Percentiles rank a stretch among this genome's conserved stretches.
Conservation (phyloP, 2,797 vertebrate species). For the Eupleurogrammus muticus region DNA sequence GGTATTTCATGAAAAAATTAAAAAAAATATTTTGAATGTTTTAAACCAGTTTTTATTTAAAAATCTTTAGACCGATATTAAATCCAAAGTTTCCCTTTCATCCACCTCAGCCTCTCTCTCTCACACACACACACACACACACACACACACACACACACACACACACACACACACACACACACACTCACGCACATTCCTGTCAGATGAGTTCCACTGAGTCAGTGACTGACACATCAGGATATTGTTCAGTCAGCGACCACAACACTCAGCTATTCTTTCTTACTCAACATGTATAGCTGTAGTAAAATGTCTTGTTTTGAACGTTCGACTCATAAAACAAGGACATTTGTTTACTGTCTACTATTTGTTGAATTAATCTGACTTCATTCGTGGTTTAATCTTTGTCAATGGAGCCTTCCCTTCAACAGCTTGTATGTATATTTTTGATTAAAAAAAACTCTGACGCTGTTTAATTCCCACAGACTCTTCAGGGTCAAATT, state of each 20-base stretch:
- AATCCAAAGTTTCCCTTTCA: not conserved
- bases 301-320: not conserved
- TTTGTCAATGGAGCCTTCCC: not conserved
- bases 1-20: not conserved
- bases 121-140: too few species aligned
- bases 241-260: not conserved
- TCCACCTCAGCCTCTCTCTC: not conserved
- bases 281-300: not conserved
- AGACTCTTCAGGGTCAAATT: too few species aligned
- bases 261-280: constrained; percentile 7
- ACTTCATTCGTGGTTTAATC: not conserved
- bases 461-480: too few species aligned
- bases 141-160: too few species aligned
- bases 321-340: not conserved
- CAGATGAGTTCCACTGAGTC: constrained; percentile 36
- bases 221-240: not conserved
- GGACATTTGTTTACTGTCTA: too few species aligned
- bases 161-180: not conserved
- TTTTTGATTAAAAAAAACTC: not conserved
- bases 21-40: not conserved
- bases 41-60: not conserved
- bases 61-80: not conserved
- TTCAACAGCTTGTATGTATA: not conserved
- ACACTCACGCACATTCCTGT: constrained; percentile 32
- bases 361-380: too few species aligned